Conservation (phyloP, 2,113 vertebrate species). For the Proteles cristata region DNA sequence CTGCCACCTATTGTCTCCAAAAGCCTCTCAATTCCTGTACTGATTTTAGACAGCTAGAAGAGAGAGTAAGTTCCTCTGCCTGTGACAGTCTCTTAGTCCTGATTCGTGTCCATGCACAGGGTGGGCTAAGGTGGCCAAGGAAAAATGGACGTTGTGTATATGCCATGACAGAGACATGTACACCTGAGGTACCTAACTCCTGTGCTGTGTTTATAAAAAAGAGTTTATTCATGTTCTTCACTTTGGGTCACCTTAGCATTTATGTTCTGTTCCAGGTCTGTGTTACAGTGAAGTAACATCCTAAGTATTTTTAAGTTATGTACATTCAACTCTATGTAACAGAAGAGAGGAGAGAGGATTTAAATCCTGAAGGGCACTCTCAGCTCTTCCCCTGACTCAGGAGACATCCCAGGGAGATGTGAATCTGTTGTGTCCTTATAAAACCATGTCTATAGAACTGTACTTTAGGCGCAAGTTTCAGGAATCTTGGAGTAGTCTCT, state of each 20-base stretch:
- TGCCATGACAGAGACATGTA: not conserved
- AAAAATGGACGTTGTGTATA: not conserved
- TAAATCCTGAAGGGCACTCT: not conserved
- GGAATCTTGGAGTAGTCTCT: constrained; percentile 24
- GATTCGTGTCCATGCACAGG: not conserved
- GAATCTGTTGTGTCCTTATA: not conserved
- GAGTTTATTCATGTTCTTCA: not conserved
- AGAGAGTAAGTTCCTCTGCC: not conserved
- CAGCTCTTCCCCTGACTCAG: not conserved
- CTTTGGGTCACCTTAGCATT: not conserved
- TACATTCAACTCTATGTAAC: not conserved
- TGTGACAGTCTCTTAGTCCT: not conserved
- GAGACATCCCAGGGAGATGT: not conserved
- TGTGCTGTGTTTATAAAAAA: constrained; percentile 36
- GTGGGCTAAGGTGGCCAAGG: not conserved
- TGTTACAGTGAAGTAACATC: not conserved
- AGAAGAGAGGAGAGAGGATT: not conserved
- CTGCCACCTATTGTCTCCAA: not conserved
- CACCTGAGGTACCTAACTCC: not conserved
- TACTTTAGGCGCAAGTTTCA: not conserved
- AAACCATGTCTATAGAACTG: not conserved
- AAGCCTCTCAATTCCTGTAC: not conserved
- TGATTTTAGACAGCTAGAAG: constrained; percentile 9
- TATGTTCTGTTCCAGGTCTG: not conserved
- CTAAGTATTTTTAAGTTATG: not conserved